Percentiles rank a stretch among this genome's conserved stretches.
These are phyloP conservation scores for Drosophila punjabiensis DNA, from an alignment of 1,140 invertebrate species.

Conservation along the genomic window DNA sequence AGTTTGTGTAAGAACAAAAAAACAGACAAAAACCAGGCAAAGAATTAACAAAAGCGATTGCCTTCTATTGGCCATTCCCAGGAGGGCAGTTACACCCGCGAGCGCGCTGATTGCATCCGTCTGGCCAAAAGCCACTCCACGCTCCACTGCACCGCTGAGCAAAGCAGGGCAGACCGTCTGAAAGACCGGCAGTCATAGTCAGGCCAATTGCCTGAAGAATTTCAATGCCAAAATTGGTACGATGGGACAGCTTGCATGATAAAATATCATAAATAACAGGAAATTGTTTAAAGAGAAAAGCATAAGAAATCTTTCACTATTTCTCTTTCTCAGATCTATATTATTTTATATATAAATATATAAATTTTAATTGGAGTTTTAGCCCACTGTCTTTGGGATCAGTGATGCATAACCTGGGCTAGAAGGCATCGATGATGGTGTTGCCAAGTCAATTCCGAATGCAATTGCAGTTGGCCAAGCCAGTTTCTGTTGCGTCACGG, in stretches of 20 bases:
- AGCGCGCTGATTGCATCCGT: constrained; percentile 60
- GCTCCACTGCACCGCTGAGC: constrained; percentile 65
- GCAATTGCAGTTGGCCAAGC: constrained; percentile 52
- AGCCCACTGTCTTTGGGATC: constrained; percentile 17
- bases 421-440: constrained; percentile 44
- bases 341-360: neutral
- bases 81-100: constrained; percentile 36
- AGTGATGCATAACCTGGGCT: constrained; percentile 42
- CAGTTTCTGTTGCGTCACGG: constrained; percentile 25
- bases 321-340: neutral
- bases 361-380: neutral
- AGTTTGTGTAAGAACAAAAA: constrained; percentile 74
- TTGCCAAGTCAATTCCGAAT: constrained; percentile 56
- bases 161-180: constrained; percentile 52
- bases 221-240: constrained; percentile 62
- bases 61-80: constrained; percentile 46
- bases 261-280: neutral
- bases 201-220: constrained; percentile 38
- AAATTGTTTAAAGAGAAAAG: too few species aligned
- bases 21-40: constrained; percentile 8
- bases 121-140: constrained; percentile 52
- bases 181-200: constrained; percentile 27
- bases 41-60: constrained; percentile 36
- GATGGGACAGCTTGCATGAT: neutral
- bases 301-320: neutral